A percentile compares a stretch with the other conserved stretches of the same genome.
phyloP scores from a whole-genome alignment of 2,797 vertebrate species.

The Potorous gilbertii region DNA sequence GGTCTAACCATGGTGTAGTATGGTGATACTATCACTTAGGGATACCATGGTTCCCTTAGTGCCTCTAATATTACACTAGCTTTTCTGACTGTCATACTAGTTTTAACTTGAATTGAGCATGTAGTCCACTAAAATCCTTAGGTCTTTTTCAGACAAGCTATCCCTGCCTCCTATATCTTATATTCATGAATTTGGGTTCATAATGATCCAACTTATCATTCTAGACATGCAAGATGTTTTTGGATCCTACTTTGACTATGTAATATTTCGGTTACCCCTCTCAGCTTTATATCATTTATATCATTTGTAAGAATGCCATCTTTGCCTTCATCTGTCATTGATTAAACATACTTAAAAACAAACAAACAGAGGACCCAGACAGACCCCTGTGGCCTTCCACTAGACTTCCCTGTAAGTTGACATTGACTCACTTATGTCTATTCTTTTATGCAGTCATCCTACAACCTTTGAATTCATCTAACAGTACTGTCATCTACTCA shows the following conservation, averaged over 20 bases:
- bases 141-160: background rate
- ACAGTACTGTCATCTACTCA: background rate
- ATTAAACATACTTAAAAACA: background rate
- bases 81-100: background rate
- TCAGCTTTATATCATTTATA: background rate
- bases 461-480: background rate
- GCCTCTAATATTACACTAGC: background rate
- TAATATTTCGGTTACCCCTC: background rate
- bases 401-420: background rate
- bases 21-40: background rate
- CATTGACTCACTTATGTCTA: background rate
- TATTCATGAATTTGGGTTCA: background rate
- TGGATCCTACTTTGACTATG: background rate
- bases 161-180: background rate
- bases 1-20: background rate
- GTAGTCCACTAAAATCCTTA: background rate
- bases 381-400: background rate
- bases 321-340: background rate
- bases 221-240: background rate
- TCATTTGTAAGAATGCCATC: background rate
- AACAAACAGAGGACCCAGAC: background rate
- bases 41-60: background rate
- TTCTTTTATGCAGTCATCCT: background rate
- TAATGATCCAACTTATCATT: background rate
- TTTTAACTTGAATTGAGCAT: background rate